Evolutionary conservation across 2,888 invertebrate species (phyloP).

Genomic region (Lasioglossum villosulum): DNA sequence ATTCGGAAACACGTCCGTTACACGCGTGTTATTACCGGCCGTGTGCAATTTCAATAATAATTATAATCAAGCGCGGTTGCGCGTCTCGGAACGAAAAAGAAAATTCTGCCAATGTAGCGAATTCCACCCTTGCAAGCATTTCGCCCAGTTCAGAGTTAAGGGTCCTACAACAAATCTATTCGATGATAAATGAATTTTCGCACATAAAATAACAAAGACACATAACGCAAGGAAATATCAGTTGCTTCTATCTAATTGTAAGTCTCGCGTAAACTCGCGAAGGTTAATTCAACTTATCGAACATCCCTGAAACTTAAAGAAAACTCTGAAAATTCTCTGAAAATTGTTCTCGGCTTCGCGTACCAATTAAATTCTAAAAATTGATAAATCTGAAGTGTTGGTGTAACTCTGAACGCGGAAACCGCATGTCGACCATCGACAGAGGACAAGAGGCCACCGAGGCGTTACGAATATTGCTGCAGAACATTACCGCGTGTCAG

Average conservation of each 20-base stretch:
- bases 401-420: not conserved
- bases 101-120: not conserved
- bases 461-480: not conserved
- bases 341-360: too few relatives aligned
- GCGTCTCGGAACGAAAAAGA: not conserved
- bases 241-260: too few relatives aligned
- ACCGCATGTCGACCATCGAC: not conserved
- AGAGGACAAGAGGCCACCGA: not conserved
- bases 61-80: slow-evolving; percentile 43
- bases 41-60: slow-evolving; percentile 57
- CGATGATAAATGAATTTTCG: too few relatives aligned
- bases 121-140: slow-evolving; percentile 2
- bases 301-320: not conserved
- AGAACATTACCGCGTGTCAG: not conserved
- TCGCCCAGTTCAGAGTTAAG: too few relatives aligned
- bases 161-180: too few relatives aligned
- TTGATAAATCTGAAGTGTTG: not conserved
- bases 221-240: too few relatives aligned
- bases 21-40: slow-evolving; percentile 50
- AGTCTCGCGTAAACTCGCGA: not conserved
- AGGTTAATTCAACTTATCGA: not conserved
- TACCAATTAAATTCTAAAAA: not conserved
- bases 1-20: slow-evolving; percentile 54
- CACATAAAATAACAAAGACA: too few relatives aligned
- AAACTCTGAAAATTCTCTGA: too few relatives aligned